Evolutionary conservation across 2,888 invertebrate genomes (phyloP), one percentile per base, ranked within the genome.

Genomic region (Eilema griseolum): DNA sequence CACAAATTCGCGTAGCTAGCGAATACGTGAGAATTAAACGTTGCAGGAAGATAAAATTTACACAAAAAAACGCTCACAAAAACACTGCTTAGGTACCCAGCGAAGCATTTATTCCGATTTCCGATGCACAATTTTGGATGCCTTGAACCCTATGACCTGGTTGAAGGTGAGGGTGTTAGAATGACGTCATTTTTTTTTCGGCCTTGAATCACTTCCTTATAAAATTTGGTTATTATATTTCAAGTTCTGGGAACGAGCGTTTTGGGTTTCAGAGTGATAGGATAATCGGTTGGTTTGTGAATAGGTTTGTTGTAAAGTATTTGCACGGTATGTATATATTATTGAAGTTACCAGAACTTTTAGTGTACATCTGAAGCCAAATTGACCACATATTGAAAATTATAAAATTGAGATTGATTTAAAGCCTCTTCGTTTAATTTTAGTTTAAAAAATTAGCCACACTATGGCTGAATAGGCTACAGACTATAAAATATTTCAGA

Each of bases 91-190:
- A 78, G 72, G 75, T 68, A 76, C 69, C 70, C 77, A 82, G 72
- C 77, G 77, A 73, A 80, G 76, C 76, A 81, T 80, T 83, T 80
- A 80, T 76, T 76, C 71, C 70, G 71, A 82, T 81, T 82, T 71
- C 71, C 66, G 78, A 74, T 82, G 83, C 82, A 82, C 83, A 82
- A 82, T 78, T 75, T 78, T 66, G 61, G 68, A 72, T 71, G 14
- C 80, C 83, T 83, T 82, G 83, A 82, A 82, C 83, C 75, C 74
- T 77, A 74, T 78, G 83, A 82, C 80, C 73, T 70, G 66, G 26
- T 16, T 65, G 80, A 83, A 82, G 82, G 82, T 75, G 78, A 67
- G 68, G 71, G 74, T 75, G 57, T 69, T 60, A 65, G 41, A 60
- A 31, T 78, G 79, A 80, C 80, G 80, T 80, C 79, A 76, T 60